phyloP scores from a whole-genome alignment of 2,113 vertebrate genomes.

The Camelus dromedarius region DNA sequence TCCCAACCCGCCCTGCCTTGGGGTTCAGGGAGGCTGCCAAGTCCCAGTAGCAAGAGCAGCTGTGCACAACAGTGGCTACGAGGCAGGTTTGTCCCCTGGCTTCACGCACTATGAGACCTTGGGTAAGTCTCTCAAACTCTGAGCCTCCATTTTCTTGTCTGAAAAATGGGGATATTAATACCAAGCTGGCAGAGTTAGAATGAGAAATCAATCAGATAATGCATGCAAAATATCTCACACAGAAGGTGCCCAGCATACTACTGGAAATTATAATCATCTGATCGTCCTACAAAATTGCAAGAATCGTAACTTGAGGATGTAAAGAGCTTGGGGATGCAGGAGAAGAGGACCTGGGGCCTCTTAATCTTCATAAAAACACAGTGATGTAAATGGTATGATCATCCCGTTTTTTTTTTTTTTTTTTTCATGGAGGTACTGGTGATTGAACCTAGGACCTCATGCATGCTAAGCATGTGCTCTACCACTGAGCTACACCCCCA shows the following conservation, averaged over 20 bases:
- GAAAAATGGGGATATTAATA: not conserved
- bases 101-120: not conserved
- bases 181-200: not conserved
- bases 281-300: not conserved
- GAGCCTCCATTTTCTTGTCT: not conserved
- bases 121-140: not conserved
- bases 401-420: too few relatives aligned
- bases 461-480: too few relatives aligned
- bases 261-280: not conserved
- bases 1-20: rapidly evolving
- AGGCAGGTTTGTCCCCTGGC: not conserved
- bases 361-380: not conserved
- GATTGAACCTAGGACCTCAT: too few relatives aligned
- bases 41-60: too few relatives aligned
- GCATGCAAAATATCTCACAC: not conserved
- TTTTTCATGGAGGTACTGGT: too few relatives aligned
- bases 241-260: not conserved
- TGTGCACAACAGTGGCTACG: rapidly evolving
- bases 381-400: not conserved
- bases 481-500: too few relatives aligned
- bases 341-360: not conserved
- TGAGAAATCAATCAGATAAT: not conserved
- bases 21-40: not conserved
- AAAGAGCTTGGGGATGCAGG: not conserved
- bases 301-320: not conserved